Evolutionary conservation across 2,113 vertebrate genomes (phyloP), one percentile per base, ranked within the genome.

Genomic region (Macrotus californicus): DNA sequence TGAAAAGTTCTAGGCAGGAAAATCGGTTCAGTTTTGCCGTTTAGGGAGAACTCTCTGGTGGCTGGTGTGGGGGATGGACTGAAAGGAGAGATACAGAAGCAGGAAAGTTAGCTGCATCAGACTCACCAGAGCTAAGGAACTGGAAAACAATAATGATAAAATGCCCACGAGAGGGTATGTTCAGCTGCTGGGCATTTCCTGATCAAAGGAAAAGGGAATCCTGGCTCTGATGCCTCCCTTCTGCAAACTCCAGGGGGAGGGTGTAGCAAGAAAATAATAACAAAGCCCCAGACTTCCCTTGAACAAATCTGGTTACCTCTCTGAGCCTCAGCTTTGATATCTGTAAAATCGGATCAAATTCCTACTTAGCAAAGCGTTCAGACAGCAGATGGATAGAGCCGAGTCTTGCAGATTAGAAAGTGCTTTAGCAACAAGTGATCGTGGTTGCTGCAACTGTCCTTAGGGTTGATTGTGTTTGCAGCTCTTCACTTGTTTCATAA

Each of bases 391-490:
- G 21, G 31, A 7, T 1, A 7, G 8, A 11, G 50, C 16, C 41
- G 19, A 61, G 7, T 29, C 70, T 41, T 61, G 36, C 82, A 54
- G 24, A 54, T n/a, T 16, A 16, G 0, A 5, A 91, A 14, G 67
- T 8, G 56, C 76, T 48, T 66, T 31, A 12, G 36, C 82, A 14
- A 31, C 18, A 29, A 6, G 56, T 3, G 1, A 43, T 12, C 3
- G 12, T 4, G 48, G n/a, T 24, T 15, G 21, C 21, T 4, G 41
- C 9, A 34, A 0, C 15, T 3, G 6, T 29, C 16, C 31, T 11
- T 7, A 6, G 0, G 14, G 39, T 3, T 18, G 43, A 10, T 0
- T 21, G 72, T 8, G 48, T 59, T 24, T 72, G 46, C 2, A 15
- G 9, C 46, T 46, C 54, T 50, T 21, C 0, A 4, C n/a, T 13